A percentile compares a stretch with the other conserved stretches of the same genome.
These are phyloP conservation scores for Anguilla rostrata DNA, from an alignment of 2,113 vertebrate species.

Conservation along the genomic window DNA sequence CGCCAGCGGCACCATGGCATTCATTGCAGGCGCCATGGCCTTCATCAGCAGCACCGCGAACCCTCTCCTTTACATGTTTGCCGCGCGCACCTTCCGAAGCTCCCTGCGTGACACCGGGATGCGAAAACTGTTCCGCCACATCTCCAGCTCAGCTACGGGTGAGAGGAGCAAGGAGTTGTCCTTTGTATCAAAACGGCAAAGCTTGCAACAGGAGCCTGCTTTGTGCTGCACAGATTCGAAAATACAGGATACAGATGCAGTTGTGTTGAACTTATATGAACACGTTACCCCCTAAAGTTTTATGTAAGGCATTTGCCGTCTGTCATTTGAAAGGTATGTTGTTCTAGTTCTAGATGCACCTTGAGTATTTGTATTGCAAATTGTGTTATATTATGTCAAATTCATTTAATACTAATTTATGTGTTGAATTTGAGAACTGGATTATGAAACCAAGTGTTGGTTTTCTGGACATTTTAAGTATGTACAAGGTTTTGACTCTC, in stretches of 20 bases:
- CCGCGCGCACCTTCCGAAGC: constrained; percentile 67
- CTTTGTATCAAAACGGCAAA: constrained; percentile 26
- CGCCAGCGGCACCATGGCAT: constrained; percentile 41
- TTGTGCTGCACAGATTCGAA: constrained; percentile 2
- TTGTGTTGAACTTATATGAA: background rate
- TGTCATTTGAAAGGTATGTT: background rate
- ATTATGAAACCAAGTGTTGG: background rate
- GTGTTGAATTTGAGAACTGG: background rate
- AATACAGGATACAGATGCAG: background rate
- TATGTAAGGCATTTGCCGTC: background rate
- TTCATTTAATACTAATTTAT: background rate
- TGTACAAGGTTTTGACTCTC: background rate
- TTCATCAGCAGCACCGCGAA: constrained; percentile 74
- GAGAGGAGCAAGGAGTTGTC: constrained; percentile 22
- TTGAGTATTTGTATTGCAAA: background rate
- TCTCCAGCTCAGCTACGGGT: constrained; percentile 60
- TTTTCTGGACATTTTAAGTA: background rate
- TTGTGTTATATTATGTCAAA: background rate
- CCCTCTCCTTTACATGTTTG: constrained; percentile 74
- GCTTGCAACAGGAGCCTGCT: background rate
- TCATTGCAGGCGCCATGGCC: constrained; percentile 66
- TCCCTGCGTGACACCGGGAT: constrained; percentile 68
- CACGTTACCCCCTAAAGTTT: background rate
- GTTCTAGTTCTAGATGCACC: background rate
- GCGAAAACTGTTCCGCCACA: constrained; percentile 69